These are phyloP conservation scores for Phaedon cochleariae DNA, from an alignment of 2,888 invertebrate species.

Conservation along the genomic window DNA sequence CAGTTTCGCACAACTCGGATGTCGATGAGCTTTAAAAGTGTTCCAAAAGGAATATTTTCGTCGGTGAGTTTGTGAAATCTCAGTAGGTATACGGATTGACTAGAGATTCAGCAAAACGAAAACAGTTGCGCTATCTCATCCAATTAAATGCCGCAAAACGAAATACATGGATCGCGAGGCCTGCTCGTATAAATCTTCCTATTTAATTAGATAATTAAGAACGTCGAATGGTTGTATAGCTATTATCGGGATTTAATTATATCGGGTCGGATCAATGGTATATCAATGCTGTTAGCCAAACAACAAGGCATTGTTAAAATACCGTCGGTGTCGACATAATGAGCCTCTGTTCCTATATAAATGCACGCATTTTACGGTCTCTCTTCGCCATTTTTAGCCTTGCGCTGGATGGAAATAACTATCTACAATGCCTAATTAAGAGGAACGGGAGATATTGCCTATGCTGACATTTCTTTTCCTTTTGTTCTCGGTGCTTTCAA, in stretches of 20 bases:
- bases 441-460: no score
- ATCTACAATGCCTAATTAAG: conserved; percentile 53
- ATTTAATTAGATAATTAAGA: conserved; percentile 42
- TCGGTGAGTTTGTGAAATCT: background rate
- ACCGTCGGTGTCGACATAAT: conserved; percentile 56
- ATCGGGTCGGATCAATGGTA: conserved; percentile 52
- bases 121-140: conserved; percentile 8
- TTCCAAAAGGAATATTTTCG: no score
- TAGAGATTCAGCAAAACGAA: background rate
- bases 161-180: conserved; percentile 5
- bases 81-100: background rate
- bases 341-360: conserved; percentile 58
- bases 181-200: conserved; percentile 29
- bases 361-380: conserved; percentile 53
- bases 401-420: conserved; percentile 52
- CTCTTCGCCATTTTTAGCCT: conserved; percentile 59
- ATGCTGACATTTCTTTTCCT: no score
- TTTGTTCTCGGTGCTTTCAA: no score
- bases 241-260: conserved; percentile 43
- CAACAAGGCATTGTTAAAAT: conserved; percentile 58
- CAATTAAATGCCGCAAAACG: conserved; percentile 18
- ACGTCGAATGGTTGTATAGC: conserved; percentile 35
- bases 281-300: conserved; percentile 53
- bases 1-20: no score
- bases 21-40: no score